Evolutionary conservation across 1,140 invertebrate species (phyloP), one percentile per base, ranked within the genome.

Genomic region (Andricus grossulariae): DNA sequence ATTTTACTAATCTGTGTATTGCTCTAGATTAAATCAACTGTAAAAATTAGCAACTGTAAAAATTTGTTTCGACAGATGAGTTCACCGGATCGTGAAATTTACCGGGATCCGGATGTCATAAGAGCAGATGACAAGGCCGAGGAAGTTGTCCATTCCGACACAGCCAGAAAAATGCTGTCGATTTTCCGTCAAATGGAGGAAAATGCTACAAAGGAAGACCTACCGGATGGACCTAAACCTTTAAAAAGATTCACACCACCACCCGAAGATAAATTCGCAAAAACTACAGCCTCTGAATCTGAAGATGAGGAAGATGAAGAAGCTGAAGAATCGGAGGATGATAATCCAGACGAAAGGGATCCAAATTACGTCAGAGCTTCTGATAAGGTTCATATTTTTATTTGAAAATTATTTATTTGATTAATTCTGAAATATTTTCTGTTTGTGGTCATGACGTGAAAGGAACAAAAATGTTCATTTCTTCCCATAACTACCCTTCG

Each of bases 171-270:
- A 82, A 97, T 98, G 95, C 93, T 98, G 32, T 94, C 93, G 60
- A 95, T 97, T 76, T 98, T 98, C 93, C 93, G 96, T 15, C 95
- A 97, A 89, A 94, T 98, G 93, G 97, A 98, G 90, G 94, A 95
- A 82, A 93, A 94, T 75, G 92, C 93, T 15, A 87, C 91, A 50
- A 92, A 93, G 76, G 93, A 94, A 49, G 93, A 93, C 13, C 79
- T 93, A 60, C 93, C 93, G 11, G 93, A 93, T 86, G 92, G 94
- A 25, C 96, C 94, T 0, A 97, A 97, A 88, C 96, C 97, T 0
- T 87, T 97, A 74, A 97, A 97, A 88, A 92, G 96, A 19, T 98
- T 98, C 87, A 98, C 97, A 5, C 97, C 97, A 3, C 97, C 96
- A 0, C 95, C 96, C 1, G 96, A 96, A 75, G 95, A 94, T 73